Percentiles rank a stretch among this genome's conserved stretches.
Evolutionary conservation across 2,888 invertebrate species (phyloP).

Genomic region (Prostheceraeus crozeri): DNA sequence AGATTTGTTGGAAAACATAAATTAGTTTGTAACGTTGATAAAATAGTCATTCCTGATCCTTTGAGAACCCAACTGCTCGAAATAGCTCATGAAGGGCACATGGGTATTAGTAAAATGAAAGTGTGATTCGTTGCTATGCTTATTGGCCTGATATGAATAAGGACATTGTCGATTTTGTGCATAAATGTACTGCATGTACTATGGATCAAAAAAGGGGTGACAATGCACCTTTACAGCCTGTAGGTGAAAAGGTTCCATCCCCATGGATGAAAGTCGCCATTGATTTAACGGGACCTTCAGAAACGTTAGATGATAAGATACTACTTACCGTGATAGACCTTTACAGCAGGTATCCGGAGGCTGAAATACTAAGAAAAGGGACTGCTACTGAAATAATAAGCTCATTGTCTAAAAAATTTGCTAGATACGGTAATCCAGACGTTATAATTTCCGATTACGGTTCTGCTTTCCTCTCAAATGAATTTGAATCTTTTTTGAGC

Average conservation of each 20-base stretch:
- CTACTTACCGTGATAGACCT: slow-evolving; percentile 7
- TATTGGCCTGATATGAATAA: slow-evolving; percentile 15
- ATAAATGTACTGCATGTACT: slow-evolving; percentile 14
- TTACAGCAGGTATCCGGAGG: slow-evolving; percentile 1
- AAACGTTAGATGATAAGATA: background rate
- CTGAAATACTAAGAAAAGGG: background rate
- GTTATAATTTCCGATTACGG: slow-evolving; percentile 11
- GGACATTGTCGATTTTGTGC: background rate
- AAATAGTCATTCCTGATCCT: too few relatives aligned
- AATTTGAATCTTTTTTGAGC: too few relatives aligned
- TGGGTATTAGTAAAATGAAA: slow-evolving; percentile 22
- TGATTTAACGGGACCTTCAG: slow-evolving; percentile 5
- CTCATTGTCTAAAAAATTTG: background rate
- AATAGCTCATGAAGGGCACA: too few relatives aligned
- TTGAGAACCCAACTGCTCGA: too few relatives aligned
- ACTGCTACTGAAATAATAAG: background rate
- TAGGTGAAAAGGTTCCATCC: background rate
- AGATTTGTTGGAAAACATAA: too few relatives aligned
- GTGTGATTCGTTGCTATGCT: slow-evolving; percentile 2
- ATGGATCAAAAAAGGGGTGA: background rate
- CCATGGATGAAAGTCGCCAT: background rate
- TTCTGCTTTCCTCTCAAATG: slow-evolving; percentile 1
- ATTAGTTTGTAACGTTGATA: too few relatives aligned
- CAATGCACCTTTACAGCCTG: slow-evolving; percentile 1
- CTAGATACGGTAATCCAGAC: slow-evolving; percentile 13